Evolutionary conservation across 2,797 vertebrate species (phyloP).

Genomic region (Falco berigora): DNA sequence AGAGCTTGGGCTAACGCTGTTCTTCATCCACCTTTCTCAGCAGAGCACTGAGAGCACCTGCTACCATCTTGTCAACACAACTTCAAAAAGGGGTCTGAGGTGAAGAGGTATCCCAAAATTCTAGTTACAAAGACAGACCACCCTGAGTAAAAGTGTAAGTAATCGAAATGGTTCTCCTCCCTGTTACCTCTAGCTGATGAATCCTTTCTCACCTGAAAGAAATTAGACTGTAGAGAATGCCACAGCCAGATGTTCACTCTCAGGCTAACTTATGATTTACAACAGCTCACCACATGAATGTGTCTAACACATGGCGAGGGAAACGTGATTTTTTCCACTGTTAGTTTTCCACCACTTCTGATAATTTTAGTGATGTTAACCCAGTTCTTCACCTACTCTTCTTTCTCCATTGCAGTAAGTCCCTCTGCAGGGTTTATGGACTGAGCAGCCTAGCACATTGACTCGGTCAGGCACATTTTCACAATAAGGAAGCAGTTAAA

Average conservation of each 20-base stretch:
- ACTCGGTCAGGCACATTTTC: conserved; percentile 26
- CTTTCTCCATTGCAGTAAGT: background rate
- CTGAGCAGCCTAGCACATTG: background rate
- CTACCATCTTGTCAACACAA: background rate
- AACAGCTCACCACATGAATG: conserved; percentile 5
- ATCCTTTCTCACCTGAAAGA: conserved; percentile 26
- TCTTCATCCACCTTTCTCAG: background rate
- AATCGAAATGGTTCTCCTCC: background rate
- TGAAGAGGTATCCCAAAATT: background rate
- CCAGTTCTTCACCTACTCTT: background rate
- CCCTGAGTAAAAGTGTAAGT: background rate
- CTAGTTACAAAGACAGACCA: background rate
- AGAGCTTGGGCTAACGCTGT: background rate
- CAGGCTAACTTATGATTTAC: background rate
- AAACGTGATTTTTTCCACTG: conserved; percentile 34
- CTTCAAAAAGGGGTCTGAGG: background rate
- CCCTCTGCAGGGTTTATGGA: conserved; percentile 21
- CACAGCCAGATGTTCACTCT: conserved; percentile 14
- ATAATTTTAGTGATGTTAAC: conserved; percentile 30
- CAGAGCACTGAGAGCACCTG: accelerated
- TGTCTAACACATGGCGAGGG: background rate
- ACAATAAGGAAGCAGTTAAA: conserved; percentile 59
- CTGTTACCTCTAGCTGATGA: background rate
- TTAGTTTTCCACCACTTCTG: conserved; percentile 13
- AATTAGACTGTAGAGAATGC: background rate